Conservation (phyloP, 2,888 invertebrate species). For the Falcaria lacertinaria region DNA sequence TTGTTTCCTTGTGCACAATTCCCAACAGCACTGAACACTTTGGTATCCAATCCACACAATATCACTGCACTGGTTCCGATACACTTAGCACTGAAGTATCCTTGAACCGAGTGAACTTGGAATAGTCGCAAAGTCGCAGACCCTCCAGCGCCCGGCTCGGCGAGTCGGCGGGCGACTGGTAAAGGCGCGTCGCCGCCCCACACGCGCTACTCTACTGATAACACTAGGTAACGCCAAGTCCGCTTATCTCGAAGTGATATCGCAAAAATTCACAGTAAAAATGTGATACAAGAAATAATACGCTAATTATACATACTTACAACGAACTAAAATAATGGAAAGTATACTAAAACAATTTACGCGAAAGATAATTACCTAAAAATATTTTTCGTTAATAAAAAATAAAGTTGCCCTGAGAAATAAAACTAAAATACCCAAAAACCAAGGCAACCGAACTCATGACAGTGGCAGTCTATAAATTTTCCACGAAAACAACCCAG, state of each 20-base stretch:
- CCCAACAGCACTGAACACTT: slow-evolving; percentile 22
- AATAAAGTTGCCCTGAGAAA: no score
- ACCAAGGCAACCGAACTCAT: not conserved
- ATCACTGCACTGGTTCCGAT: slow-evolving; percentile 7
- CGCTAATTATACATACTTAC: no score
- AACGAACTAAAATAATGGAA: no score
- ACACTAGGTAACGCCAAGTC: slow-evolving; percentile 12
- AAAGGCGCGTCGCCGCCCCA: slow-evolving; percentile 10
- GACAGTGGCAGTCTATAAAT: not conserved
- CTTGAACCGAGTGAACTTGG: not conserved
- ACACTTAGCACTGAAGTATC: not conserved
- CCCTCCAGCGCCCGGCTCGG: slow-evolving; percentile 21
- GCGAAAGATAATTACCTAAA: no score
- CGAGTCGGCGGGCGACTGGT: slow-evolving; percentile 38
- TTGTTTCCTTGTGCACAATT: slow-evolving; percentile 36
- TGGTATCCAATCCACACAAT: slow-evolving; percentile 13
- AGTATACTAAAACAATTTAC: no score
- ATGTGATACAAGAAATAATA: not conserved
- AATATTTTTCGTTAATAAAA: no score
- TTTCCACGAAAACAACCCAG: not conserved
- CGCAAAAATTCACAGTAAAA: not conserved
- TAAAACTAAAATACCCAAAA: no score
- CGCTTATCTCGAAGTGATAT: slow-evolving; percentile 28
- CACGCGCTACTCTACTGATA: slow-evolving; percentile 25
- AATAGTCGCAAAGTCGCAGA: not conserved